A percentile compares a stretch with the other conserved stretches of the same genome.
Conservation (phyloP, 2,113 vertebrate species). For the Ammodytes marinus region DNA sequence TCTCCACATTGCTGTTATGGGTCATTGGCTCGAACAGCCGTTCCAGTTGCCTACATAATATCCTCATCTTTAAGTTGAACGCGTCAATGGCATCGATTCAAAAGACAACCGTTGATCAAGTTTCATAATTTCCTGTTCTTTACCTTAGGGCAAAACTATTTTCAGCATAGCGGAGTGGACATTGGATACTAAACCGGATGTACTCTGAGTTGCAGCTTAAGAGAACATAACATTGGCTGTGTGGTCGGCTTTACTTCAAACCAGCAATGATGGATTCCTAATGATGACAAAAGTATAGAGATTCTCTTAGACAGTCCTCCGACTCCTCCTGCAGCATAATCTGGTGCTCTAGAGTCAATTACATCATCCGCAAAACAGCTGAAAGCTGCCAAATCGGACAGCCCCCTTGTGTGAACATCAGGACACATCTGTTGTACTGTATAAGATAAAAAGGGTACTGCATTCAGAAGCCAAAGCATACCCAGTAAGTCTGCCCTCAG, state of each 20-base stretch:
- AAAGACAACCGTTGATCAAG: constrained; percentile 53
- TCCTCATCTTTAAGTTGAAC: constrained; percentile 25
- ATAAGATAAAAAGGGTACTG: constrained; percentile 43
- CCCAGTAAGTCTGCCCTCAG: constrained; percentile 24
- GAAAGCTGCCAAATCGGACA: constrained; percentile 59
- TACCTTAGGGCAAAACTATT: constrained; percentile 39
- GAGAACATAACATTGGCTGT: constrained; percentile 8
- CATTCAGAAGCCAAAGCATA: constrained; percentile 34
- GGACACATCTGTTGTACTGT: constrained; percentile 59
- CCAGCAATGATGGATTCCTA: neutral
- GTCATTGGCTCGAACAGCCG: constrained; percentile 32
- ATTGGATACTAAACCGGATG: neutral
- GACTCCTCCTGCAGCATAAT: constrained; percentile 47
- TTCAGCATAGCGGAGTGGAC: constrained; percentile 11
- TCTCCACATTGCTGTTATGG: constrained; percentile 31
- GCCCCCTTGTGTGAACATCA: constrained; percentile 62
- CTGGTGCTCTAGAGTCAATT: constrained; percentile 49
- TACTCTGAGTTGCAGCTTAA: neutral
- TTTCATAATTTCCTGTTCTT: constrained; percentile 31
- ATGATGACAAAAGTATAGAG: neutral
- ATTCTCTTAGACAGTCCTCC: constrained; percentile 14
- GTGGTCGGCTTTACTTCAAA: neutral
- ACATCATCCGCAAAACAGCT: constrained; percentile 64
- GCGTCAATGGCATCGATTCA: constrained; percentile 47
- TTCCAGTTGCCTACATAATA: constrained; percentile 36